Evolutionary conservation across 2,888 invertebrate species (phyloP), one percentile per base, ranked within the genome.

Genomic region (Campoplex capitator): DNA sequence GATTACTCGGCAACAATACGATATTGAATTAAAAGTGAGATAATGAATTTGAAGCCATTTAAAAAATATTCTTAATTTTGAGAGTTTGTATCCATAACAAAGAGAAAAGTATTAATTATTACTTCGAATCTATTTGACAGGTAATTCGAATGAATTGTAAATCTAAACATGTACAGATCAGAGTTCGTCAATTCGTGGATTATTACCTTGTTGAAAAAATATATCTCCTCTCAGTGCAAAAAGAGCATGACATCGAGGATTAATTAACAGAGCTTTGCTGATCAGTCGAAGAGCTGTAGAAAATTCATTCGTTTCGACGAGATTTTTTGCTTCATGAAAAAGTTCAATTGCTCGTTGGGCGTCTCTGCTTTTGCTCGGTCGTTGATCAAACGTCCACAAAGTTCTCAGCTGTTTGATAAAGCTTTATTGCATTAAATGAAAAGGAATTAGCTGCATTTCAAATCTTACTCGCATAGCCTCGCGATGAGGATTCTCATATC

Each of bases 181-280:
- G 23, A 23, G 23, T 23, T 38, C 38, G 38, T 4, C 4, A 6
- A 38, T 38, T 3, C 3, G 4, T 16, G 38, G 23, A 70, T 38
- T 32, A 7, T 77, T 89, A 89, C 91, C 88, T 88, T 88, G 65
- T 23, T 67, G 68, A 3, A 79, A 74, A n/a, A 84, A 87, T 51
- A 90, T 67, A 32, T 89, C 88, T 7, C 89, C 91, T 77, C 81
- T 88, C 23, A 90, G 48, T 16, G 88, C 89, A 51, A 91, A 88
- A 51, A 91, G 73, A 11, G 32, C 9, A 23, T 91, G 89, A 32
- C 58, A 88, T 1, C 76, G 85, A 11, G 90, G 88, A 86, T 91
- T 38, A 38, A 88, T 70, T 7, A 67, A n/a, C 2, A 91, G 70
- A n/a, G 88, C 91, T 56, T 88, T 90, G 32, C 0, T 88, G n/a